These are phyloP conservation scores for Eciton burchellii DNA, from an alignment of 1,140 invertebrate genomes.

Conservation along the genomic window DNA sequence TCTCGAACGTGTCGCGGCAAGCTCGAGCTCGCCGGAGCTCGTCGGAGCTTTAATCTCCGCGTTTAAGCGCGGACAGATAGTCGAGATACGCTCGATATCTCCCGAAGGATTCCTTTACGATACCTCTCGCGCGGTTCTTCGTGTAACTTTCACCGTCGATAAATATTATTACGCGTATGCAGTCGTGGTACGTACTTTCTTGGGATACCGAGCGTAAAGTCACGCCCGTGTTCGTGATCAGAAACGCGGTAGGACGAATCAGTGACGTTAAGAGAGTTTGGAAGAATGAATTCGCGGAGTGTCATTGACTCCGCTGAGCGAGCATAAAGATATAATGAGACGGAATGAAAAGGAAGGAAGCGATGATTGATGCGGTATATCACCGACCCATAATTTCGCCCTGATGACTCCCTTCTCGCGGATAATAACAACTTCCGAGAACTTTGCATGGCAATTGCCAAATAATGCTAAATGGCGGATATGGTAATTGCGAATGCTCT, in stretches of 20 bases:
- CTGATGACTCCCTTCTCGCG: slow-evolving; percentile 14
- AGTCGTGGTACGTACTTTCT: slow-evolving; percentile 15
- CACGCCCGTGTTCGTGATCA: slow-evolving; percentile 43
- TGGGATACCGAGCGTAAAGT: slow-evolving; percentile 36
- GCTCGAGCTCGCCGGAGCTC: neutral
- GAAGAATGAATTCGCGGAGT: slow-evolving; percentile 23
- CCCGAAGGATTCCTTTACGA: slow-evolving; percentile 2
- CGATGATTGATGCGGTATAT: slow-evolving; percentile 43
- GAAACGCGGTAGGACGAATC: slow-evolving; percentile 21
- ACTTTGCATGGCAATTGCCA: neutral
- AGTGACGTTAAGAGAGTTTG: slow-evolving; percentile 1
- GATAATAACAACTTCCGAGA: slow-evolving; percentile 46
- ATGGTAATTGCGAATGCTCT: neutral
- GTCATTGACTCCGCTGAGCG: slow-evolving; percentile 53
- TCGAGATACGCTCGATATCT: slow-evolving; percentile 15
- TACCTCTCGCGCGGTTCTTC: neutral
- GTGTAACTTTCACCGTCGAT: neutral
- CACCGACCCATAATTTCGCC: slow-evolving; percentile 45
- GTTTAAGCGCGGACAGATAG: neutral
- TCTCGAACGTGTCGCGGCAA: slow-evolving; percentile 12
- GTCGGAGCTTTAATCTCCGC: slow-evolving; percentile 29
- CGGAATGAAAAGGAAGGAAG: slow-evolving; percentile 51
- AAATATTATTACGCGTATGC: slow-evolving; percentile 12
- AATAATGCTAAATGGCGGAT: slow-evolving; percentile 18
- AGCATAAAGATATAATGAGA: slow-evolving; percentile 40